Percentiles rank a stretch among this genome's conserved stretches.
These are phyloP conservation scores for Brachionus angularis DNA, from an alignment of 1,140 invertebrate species.

Conservation along the genomic window DNA sequence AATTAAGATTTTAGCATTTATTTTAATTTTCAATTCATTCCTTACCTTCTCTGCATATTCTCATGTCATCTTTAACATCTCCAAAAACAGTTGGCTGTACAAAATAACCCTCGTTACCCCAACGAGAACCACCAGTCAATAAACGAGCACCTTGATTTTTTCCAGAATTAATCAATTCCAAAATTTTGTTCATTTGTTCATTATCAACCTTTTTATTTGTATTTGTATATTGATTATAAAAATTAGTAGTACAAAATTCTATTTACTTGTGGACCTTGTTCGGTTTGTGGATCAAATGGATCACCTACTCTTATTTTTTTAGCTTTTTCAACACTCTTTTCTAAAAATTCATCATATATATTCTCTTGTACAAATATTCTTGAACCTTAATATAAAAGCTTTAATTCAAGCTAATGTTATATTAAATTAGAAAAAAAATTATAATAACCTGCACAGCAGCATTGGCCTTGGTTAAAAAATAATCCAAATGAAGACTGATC, in stretches of 20 bases:
- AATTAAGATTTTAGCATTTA: not conserved
- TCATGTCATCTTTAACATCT: slow-evolving; percentile 83
- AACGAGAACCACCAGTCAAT: slow-evolving; percentile 61
- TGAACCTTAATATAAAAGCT: slow-evolving; percentile 74
- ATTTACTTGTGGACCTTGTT: slow-evolving; percentile 72
- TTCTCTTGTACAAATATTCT: slow-evolving; percentile 55
- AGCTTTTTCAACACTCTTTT: slow-evolving; percentile 63
- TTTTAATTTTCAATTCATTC: not conserved
- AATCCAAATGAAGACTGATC: slow-evolving; percentile 71
- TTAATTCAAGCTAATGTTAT: not conserved
- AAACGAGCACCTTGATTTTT: slow-evolving; percentile 61
- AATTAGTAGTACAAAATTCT: too few relatives aligned
- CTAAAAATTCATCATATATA: slow-evolving; percentile 57
- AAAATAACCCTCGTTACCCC: slow-evolving; percentile 66
- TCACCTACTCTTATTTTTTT: slow-evolving; percentile 71
- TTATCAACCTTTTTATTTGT: too few relatives aligned
- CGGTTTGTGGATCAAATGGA: slow-evolving; percentile 66
- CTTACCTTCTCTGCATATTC: slow-evolving; percentile 71
- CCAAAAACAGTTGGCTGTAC: slow-evolving; percentile 86
- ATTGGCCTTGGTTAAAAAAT: slow-evolving; percentile 70
- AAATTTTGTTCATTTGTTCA: slow-evolving; percentile 60
- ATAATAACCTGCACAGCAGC: slow-evolving; percentile 49
- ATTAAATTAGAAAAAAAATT: not conserved
- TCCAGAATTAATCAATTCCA: slow-evolving; percentile 60
- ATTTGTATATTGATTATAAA: too few relatives aligned